phyloP scores from a whole-genome alignment of 2,797 vertebrate genomes.

The Huso huso region DNA sequence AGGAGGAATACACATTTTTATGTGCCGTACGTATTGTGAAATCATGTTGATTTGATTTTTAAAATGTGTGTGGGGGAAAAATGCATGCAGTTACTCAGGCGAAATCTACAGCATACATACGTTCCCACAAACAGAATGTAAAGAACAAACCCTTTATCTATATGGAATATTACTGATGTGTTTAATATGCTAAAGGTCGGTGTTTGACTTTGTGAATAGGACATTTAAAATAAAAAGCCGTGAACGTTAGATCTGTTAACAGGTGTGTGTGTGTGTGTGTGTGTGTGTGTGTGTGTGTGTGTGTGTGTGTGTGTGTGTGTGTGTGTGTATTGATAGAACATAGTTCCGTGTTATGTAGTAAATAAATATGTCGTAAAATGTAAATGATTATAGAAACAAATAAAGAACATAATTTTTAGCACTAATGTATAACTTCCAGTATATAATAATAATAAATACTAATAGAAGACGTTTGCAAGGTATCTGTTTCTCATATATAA shows the following conservation, averaged over 20 bases:
- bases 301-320: constrained; percentile 7
- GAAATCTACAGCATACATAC: background rate
- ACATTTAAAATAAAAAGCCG: background rate
- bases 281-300: background rate
- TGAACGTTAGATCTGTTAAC: no score
- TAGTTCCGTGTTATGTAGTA: background rate
- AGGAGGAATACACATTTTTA: background rate
- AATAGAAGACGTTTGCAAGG: no score
- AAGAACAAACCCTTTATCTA: constrained; percentile 1
- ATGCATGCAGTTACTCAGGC: background rate
- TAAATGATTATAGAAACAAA: no score
- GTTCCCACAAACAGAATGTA: background rate
- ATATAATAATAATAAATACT: no score
- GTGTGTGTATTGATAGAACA: background rate
- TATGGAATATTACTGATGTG: background rate
- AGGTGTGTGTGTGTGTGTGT: background rate
- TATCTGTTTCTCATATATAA: background rate
- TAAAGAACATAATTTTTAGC: no score
- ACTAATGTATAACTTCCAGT: no score
- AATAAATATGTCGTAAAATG: no score
- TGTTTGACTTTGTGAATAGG: background rate
- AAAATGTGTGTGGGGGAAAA: background rate
- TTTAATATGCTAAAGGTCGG: background rate
- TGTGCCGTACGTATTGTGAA: background rate
- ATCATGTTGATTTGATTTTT: background rate